A percentile compares a stretch with the other conserved stretches of the same genome.
Conservation (phyloP, 2,113 vertebrate species). For the Gnathonemus longibarbis region DNA sequence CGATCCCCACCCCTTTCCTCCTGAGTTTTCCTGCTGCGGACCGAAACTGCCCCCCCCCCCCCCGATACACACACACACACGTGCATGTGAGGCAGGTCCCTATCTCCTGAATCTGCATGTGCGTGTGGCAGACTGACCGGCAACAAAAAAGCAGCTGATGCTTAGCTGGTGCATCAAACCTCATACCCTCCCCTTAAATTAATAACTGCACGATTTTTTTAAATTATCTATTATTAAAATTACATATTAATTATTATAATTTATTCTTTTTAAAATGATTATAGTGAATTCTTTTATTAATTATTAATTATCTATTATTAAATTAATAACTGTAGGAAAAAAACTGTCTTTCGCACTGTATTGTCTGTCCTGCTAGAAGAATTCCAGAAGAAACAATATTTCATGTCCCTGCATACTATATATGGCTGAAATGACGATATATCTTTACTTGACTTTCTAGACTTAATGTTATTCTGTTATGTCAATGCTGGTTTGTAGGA, state of each 20-base stretch:
- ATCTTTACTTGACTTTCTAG: not conserved
- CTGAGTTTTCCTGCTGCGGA: not conserved
- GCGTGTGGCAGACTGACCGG: not conserved
- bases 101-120: not conserved
- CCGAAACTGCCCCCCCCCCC: not conserved
- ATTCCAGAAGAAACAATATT: not conserved
- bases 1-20: constrained; percentile 33
- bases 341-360: not conserved
- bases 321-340: too few species aligned
- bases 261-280: too few species aligned
- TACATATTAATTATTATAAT: too few species aligned
- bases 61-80: not conserved
- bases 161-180: not conserved
- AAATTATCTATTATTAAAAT: too few species aligned
- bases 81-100: not conserved
- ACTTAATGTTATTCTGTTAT: not conserved
- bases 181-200: not conserved
- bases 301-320: too few species aligned
- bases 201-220: not conserved
- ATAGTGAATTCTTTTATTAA: too few species aligned
- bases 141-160: not conserved
- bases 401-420: not conserved
- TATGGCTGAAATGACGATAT: not conserved
- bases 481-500: not conserved
- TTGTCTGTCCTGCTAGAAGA: not conserved